Evolutionary conservation across 2,113 vertebrate genomes (phyloP).

Genomic region (Labeo catla): DNA sequence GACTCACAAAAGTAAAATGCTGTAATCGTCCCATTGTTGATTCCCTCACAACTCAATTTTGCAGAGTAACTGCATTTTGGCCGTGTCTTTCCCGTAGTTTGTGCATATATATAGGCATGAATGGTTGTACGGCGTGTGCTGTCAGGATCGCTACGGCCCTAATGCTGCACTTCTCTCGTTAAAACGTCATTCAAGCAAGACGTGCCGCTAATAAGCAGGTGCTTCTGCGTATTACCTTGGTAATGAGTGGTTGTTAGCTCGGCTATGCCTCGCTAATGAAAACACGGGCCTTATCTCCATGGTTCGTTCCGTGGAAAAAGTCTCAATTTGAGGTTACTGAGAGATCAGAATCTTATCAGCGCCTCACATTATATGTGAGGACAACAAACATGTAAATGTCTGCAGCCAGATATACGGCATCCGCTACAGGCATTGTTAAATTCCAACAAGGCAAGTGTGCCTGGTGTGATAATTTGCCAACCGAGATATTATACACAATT

Average conservation of each 20-base stretch:
- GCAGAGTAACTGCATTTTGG: background rate
- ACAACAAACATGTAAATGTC: slow-evolving; percentile 41
- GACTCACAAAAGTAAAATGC: background rate
- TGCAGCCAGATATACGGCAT: background rate
- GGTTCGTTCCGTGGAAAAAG: background rate
- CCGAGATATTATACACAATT: slow-evolving; percentile 50
- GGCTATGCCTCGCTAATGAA: slow-evolving; percentile 40
- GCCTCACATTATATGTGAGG: slow-evolving; percentile 22
- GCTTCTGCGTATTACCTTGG: slow-evolving; percentile 52
- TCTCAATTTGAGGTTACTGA: background rate
- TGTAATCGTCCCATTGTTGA: background rate
- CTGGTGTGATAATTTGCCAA: slow-evolving; percentile 32
- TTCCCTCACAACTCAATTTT: background rate
- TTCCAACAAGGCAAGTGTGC: background rate
- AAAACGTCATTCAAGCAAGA: slow-evolving; percentile 61
- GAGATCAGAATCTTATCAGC: slow-evolving; percentile 11
- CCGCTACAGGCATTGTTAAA: background rate
- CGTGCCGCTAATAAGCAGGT: slow-evolving; percentile 63
- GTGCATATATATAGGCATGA: background rate
- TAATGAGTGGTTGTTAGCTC: slow-evolving; percentile 59
- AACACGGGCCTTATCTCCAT: slow-evolving; percentile 25
- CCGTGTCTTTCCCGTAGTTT: background rate
- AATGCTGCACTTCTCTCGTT: slow-evolving; percentile 54
- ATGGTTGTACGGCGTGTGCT: background rate
- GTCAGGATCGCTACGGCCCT: background rate